Base-by-base conservation (phyloP, 2,888 invertebrate species). In the Pegoplata infirma region DNA sequence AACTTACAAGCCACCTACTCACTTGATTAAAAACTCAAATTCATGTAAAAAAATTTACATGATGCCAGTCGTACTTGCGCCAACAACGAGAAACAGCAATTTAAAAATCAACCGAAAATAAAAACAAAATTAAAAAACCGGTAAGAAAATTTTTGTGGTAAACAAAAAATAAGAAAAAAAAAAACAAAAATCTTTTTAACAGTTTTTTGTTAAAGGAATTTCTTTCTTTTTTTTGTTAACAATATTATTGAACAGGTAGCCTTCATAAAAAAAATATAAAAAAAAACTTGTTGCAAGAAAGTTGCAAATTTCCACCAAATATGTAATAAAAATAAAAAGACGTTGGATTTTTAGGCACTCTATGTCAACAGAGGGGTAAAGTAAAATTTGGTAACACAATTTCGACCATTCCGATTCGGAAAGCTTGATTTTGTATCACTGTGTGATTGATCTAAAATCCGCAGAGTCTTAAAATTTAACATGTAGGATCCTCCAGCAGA, bases 141-240 rank as follows among this genome's bases (percentile, higher is more conserved):
- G 77, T 77, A 77, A 68, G 77, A 77, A 77, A 73, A 58, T 53
- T 73, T n/a, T 78, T 78, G 68, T 58, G 63, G 77, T 36, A 58
- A 58, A 40, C 1, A 36, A 6, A 51, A n/a, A 23, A 5, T n/a
- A 51, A 49, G 12, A 49, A 19, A 56, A 47, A 51, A 49, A 21
- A 49, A 19, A 56, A 47, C 21, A 72, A 58, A n/a, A n/a, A n/a
- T n/a, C n/a, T 14, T 59, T 67, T 76, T 67, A 64, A 49, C 36
- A 58, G 63, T 46, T 71, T 66, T 56, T 56, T 51, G 19, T 25
- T 12, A 44, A 53, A 46, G 59, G 46, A 67, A 67, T 67, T 74
- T 66, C 14, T 49, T 66, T 66, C 44, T 36, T 36, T 40, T 14
- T 46, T 25, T 16, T 53, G 16, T 53, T 16, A 16, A 32, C 25